phyloP scores from a whole-genome alignment of 2,797 vertebrate genomes.

The Fratercula arctica region DNA sequence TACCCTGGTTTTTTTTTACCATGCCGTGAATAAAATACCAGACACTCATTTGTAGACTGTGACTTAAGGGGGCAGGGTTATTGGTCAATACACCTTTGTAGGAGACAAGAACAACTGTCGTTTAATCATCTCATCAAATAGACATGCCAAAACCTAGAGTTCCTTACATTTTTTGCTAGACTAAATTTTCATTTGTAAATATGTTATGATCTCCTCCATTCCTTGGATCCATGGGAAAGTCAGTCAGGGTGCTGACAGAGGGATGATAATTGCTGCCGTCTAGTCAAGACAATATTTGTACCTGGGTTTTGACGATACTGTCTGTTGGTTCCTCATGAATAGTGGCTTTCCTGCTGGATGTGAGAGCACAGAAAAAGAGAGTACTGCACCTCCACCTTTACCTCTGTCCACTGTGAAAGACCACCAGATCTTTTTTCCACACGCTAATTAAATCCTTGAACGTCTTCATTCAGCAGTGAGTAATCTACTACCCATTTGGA shows the following conservation, averaged over 20 bases:
- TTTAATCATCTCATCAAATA: background rate
- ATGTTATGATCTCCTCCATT: background rate
- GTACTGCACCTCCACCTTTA: background rate
- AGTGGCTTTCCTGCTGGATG: background rate
- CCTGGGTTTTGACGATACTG: background rate
- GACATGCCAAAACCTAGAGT: background rate
- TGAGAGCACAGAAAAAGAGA: background rate
- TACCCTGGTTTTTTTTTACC: background rate
- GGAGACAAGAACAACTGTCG: background rate
- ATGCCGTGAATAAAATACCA: background rate
- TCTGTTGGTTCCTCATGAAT: background rate
- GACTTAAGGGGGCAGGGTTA: background rate
- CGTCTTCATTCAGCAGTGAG: constrained; percentile 10
- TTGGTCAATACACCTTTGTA: background rate
- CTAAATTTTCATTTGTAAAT: background rate
- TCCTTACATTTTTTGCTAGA: background rate
- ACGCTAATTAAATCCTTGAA: constrained; percentile 17
- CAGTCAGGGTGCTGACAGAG: background rate
- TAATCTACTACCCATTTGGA: background rate
- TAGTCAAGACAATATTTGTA: background rate
- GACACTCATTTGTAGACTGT: background rate
- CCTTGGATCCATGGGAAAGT: background rate
- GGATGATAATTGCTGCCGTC: background rate
- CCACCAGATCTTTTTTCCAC: background rate
- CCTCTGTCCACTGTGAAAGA: background rate